These are phyloP conservation scores for Ammodytes dubius DNA, from an alignment of 2,113 vertebrate species.

Conservation along the genomic window DNA sequence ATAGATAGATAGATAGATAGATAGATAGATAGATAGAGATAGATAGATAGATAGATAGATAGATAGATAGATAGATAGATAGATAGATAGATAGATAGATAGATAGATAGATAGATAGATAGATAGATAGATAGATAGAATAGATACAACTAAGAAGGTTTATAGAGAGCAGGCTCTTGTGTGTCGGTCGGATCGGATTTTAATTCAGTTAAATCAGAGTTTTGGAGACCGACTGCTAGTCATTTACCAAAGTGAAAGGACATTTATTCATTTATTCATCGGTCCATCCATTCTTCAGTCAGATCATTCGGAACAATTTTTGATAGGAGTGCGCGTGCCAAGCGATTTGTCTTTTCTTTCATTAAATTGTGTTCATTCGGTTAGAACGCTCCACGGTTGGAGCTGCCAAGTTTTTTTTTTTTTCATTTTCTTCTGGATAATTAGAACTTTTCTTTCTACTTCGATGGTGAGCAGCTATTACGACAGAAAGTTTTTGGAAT, in stretches of 20 bases:
- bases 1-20: slow-evolving; percentile 1
- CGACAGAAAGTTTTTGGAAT: background rate
- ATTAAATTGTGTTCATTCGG: slow-evolving; percentile 50
- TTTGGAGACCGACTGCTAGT: slow-evolving; percentile 25
- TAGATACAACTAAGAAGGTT: background rate
- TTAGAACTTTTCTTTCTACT: slow-evolving; percentile 26
- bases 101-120: background rate
- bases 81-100: slow-evolving; percentile 1
- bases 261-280: slow-evolving; percentile 65
- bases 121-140: background rate
- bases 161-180: background rate
- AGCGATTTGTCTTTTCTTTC: slow-evolving; percentile 67
- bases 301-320: slow-evolving; percentile 38
- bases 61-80: background rate
- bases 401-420: slow-evolving; percentile 40
- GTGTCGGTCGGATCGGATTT: slow-evolving; percentile 18
- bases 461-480: background rate
- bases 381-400: slow-evolving; percentile 8
- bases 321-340: slow-evolving; percentile 63
- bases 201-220: slow-evolving; percentile 54
- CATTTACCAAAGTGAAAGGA: slow-evolving; percentile 37
- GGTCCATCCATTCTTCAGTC: slow-evolving; percentile 66
- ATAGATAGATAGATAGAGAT: background rate
- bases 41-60: background rate
- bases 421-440: slow-evolving; percentile 19